A percentile compares a stretch with the other conserved stretches of the same genome.
phyloP scores from a whole-genome alignment of 2,113 vertebrate genomes.

The Scopus umbretta region DNA sequence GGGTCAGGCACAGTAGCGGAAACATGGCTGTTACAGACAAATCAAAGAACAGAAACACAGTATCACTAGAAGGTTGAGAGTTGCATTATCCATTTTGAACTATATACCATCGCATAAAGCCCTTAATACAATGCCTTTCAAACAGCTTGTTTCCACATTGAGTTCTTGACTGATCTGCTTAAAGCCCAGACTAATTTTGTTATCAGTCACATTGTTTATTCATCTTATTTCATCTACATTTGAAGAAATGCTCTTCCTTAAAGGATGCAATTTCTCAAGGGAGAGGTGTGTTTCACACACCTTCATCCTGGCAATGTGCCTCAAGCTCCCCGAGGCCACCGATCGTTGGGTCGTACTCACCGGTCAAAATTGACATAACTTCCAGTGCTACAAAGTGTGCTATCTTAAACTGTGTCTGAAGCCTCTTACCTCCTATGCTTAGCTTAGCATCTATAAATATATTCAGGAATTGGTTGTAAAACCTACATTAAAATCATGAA shows the following conservation, averaged over 20 bases:
- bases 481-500: background rate
- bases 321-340: background rate
- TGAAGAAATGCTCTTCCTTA: background rate
- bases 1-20: background rate
- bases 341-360: rapidly evolving
- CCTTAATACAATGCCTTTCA: background rate
- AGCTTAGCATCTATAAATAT: background rate
- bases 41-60: background rate
- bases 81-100: background rate
- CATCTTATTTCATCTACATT: background rate
- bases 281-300: background rate
- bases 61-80: background rate
- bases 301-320: background rate
- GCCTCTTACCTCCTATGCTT: background rate
- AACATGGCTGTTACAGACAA: background rate
- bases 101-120: background rate
- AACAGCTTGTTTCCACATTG: background rate
- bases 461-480: background rate
- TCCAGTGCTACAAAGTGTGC: background rate
- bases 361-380: background rate
- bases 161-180: background rate
- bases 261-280: background rate
- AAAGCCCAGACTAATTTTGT: background rate
- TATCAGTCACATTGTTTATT: background rate
- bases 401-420: background rate